These are phyloP conservation scores for Melanogrammus aeglefinus DNA, from an alignment of 2,797 vertebrate genomes.

Conservation along the genomic window DNA sequence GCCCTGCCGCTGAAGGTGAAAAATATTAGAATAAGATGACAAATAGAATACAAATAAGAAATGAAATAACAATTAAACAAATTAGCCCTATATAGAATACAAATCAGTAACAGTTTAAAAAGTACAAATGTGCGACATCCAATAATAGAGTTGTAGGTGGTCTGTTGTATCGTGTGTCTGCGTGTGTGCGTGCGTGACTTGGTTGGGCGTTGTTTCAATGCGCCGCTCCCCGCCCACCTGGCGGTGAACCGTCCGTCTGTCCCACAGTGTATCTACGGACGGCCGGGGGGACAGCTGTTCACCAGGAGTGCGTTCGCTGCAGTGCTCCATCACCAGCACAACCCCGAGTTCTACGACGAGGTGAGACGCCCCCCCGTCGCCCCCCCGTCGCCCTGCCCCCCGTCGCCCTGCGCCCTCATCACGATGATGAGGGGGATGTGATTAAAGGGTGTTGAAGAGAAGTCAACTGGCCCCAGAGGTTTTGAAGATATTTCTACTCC, in stretches of 20 bases:
- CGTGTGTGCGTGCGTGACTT: no score
- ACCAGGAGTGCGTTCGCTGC: conserved; percentile 85
- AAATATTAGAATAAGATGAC: no score
- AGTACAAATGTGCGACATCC: no score
- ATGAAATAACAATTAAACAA: no score
- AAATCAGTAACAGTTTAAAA: no score
- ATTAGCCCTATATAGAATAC: no score
- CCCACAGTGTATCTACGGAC: conserved; percentile 92
- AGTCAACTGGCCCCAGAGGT: no score
- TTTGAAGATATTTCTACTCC: no score
- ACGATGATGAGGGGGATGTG: not conserved
- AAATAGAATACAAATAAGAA: no score
- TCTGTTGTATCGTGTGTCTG: no score
- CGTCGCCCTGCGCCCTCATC: not conserved
- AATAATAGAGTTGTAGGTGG: no score
- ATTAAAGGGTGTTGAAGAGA: not conserved
- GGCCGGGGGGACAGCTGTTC: conserved; percentile 86
- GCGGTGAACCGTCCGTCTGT: not conserved
- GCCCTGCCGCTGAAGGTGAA: conserved; percentile 66
- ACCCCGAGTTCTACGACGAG: conserved; percentile 97
- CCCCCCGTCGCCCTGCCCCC: not conserved
- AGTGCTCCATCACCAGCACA: conserved; percentile 95
- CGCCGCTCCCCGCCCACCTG: not conserved
- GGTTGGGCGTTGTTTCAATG: not conserved
- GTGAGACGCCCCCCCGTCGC: conserved; percentile 56